Base-by-base conservation (phyloP, 1,140 invertebrate genomes). In the Scaptomyza graminum region DNA sequence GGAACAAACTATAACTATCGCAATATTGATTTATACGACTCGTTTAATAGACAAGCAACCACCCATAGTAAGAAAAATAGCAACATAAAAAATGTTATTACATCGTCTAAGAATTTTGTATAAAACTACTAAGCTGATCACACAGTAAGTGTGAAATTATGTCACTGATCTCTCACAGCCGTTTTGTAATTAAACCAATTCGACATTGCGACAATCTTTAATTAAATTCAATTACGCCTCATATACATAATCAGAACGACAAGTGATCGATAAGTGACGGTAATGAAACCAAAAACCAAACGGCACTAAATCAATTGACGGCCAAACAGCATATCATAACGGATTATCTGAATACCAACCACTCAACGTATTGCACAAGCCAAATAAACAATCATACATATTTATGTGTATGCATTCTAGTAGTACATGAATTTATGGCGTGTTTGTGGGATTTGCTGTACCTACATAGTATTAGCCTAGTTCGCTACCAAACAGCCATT, bases 151-250 rank as follows among this genome's bases (percentile, higher is more conserved):
- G 79, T 46, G 44, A 49, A 65, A 69, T 74, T 69, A 63, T 74
- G 71, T 67, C 74, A 71, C 31, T 55, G 34, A 25, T 46, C 56
- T 12, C 11, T 4, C 8, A 34, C 12, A 46, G 43, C 51, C 50
- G 43, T 46, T 71, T 55, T 34, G 74, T 68, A 77, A 84, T 84
- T 80, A 84, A 80, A 44, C 59, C 49, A 81, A 75, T 74, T 82
- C 51, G 25, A 39, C 68, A 46, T 55, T 67, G 16, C 18, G 61
- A 47, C 63, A 60, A 64, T 69, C 61, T 66, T 59, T 87, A 81
- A 85, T 85, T 81, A 78, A 87, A 82, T 82, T 82, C 74, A 85
- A 87, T 82, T 82, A 78, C 41, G 31, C 18, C 49, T 57, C 57
- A 59, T 52, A 66, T 49, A 57, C 74, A 74, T 80, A 85, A 84